Base-by-base conservation (phyloP, 2,113 vertebrate genomes). In the Albula glossodonta region DNA sequence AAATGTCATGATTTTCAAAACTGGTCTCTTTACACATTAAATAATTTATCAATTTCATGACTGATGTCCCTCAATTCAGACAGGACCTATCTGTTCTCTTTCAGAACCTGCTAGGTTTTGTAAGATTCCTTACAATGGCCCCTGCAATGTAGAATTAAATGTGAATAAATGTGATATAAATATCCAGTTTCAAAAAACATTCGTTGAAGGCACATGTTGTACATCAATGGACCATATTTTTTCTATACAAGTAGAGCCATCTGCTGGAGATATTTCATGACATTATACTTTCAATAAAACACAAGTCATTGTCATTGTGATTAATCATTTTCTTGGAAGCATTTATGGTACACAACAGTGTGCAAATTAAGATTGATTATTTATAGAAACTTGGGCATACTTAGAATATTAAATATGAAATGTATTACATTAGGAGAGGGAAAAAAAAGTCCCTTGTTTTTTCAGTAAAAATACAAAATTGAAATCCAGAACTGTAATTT, bases 201-300 rank as follows among this genome's bases (percentile, higher is more conserved):
- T 41, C 1, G 31, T 41, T 41, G 31, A 41, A 41, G 31, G 31
- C 31, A 41, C 31, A 41, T 60, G 19, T 56, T 56, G 31, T 57
- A 15, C n/a, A 56, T 56, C 81, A 66, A 5, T 56, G 11, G 2
- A 15, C 15, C 41, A 25, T 41, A 41, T 3, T 19, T 91, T 88
- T 89, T 84, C 88, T 92, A 90, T 90, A 88, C 56, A 85, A 91
- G 89, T 89, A 90, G 91, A 84, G 92, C 91, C 93, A 90, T 89
- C 93, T 94, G 86, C 90, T 94, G 92, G 93, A 88, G 22, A 74
- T 74, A 31, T 74, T 31, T 74, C n/a, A 74, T 74, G 31, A 41
- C 31, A 41, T 41, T 41, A 25, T 74, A 25, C n/a, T 74, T 31
- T 74, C 70, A 74, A 19, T 60, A 92, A 85, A 50, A 19, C 0